Conservation (phyloP, 1,140 invertebrate species). For the Lepidurus apus region DNA sequence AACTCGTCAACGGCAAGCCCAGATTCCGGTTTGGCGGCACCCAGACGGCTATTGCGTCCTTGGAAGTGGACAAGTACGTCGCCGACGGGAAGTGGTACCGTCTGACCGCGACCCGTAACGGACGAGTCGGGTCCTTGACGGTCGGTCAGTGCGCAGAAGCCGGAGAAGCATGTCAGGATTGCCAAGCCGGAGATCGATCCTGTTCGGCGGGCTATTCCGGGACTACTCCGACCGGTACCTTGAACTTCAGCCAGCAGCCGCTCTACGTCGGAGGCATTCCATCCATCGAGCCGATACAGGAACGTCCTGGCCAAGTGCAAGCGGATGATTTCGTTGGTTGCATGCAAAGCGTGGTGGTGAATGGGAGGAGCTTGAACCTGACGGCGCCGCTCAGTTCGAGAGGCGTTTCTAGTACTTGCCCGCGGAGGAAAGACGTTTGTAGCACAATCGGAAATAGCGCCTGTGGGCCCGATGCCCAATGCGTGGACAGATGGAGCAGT, state of each 20-base stretch:
- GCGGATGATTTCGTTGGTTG: constrained; percentile 91
- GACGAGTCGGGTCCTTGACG: constrained; percentile 74
- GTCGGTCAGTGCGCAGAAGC: constrained; percentile 72
- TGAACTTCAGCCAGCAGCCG: constrained; percentile 87
- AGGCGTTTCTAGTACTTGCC: constrained; percentile 68
- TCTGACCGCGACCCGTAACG: constrained; percentile 82
- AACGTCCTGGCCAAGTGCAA: constrained; percentile 77
- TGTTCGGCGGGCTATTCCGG: constrained; percentile 80
- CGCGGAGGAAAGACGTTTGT: constrained; percentile 52
- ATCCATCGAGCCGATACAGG: constrained; percentile 73
- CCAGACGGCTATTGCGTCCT: constrained; percentile 72
- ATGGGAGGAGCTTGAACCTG: constrained; percentile 72
- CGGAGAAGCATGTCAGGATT: constrained; percentile 78
- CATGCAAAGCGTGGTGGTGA: constrained; percentile 80
- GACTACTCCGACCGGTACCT: constrained; percentile 66
- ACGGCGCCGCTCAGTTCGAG: constrained; percentile 65
- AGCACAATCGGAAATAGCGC: constrained; percentile 50
- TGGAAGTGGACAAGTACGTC: constrained; percentile 63
- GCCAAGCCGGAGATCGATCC: constrained; percentile 65
- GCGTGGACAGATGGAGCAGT: constrained; percentile 74
- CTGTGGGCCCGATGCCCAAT: constrained; percentile 63
- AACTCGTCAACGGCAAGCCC: constrained; percentile 72
- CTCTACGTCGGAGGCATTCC: constrained; percentile 77
- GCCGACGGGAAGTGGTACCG: constrained; percentile 86
- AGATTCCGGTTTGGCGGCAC: constrained; percentile 85